Percentiles rank a stretch among this genome's conserved stretches.
Evolutionary conservation across 2,888 invertebrate genomes (phyloP).

Genomic region (Conchocele bisecta): DNA sequence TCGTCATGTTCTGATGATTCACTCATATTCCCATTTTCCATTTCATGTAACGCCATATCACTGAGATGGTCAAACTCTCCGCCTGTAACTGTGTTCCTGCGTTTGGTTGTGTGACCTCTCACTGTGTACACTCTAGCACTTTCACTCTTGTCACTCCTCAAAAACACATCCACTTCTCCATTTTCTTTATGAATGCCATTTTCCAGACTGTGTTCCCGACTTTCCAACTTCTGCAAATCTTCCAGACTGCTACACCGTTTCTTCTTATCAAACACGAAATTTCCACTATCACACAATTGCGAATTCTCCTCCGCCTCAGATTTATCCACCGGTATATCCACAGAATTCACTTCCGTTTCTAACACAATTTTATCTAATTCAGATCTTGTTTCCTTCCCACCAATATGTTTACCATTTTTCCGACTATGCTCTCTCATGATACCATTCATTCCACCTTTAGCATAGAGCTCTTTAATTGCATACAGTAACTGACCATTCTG

Average conservation of each 20-base stretch:
- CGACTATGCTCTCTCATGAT: slow-evolving; percentile 48
- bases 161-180: no score
- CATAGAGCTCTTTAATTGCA: slow-evolving; percentile 69
- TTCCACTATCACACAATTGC: no score
- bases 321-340: slow-evolving; percentile 44
- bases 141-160: no score
- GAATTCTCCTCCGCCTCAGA: no score
- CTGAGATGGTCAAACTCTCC: no score
- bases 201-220: no score
- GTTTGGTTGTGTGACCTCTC: no score
- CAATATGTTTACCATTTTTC: slow-evolving; percentile 20
- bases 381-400: slow-evolving; percentile 5
- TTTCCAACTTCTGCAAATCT: slow-evolving; percentile 62
- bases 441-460: slow-evolving; percentile 67
- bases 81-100: no score
- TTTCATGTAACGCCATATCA: slow-evolving; percentile 27
- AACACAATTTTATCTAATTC: slow-evolving; percentile 22
- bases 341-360: slow-evolving; percentile 11
- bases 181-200: no score
- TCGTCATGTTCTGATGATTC: slow-evolving; percentile 52
- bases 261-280: slow-evolving; percentile 55
- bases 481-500: slow-evolving; percentile 68
- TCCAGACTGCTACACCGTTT: slow-evolving; percentile 73
- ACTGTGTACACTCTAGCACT: no score
- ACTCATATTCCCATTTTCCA: slow-evolving; percentile 42